Conservation (phyloP, 2,888 invertebrate genomes). For the Eumacrocentrus americanus region DNA sequence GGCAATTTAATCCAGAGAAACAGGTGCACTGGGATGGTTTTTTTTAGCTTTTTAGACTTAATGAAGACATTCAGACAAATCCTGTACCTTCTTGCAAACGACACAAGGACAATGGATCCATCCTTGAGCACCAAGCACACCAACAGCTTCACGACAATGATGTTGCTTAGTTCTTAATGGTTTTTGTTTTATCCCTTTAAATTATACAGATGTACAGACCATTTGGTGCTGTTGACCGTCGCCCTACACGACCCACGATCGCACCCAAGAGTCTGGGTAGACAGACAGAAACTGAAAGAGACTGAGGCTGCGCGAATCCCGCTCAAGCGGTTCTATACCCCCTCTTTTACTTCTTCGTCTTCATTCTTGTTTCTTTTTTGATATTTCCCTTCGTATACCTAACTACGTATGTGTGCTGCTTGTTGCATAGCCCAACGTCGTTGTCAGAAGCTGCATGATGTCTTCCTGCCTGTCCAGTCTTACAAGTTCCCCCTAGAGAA, state of each 20-base stretch:
- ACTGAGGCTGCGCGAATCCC: slow-evolving; percentile 13
- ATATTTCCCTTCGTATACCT: neutral
- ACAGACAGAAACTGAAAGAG: neutral
- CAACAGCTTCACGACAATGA: no score
- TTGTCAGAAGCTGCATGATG: slow-evolving; percentile 16
- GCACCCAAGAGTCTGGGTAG: neutral
- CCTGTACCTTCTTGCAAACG: neutral
- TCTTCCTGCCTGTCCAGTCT: slow-evolving; percentile 21
- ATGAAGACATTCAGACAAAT: neutral
- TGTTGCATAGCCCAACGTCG: slow-evolving; percentile 1
- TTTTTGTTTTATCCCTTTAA: no score
- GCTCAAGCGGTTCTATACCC: slow-evolving; percentile 11
- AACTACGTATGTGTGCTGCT: neutral
- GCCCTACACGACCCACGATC: neutral
- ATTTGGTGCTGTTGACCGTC: no score
- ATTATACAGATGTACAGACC: no score
- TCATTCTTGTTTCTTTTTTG: neutral
- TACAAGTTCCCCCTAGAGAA: slow-evolving; percentile 17
- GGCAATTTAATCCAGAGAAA: neutral
- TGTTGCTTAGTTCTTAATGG: no score
- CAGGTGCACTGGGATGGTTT: neutral
- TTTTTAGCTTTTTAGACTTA: neutral
- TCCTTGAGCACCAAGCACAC: no score
- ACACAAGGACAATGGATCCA: no score
- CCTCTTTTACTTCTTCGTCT: neutral